These are phyloP conservation scores for Rhizoglyphus robini DNA, from an alignment of 1,140 invertebrate species.

Conservation along the genomic window DNA sequence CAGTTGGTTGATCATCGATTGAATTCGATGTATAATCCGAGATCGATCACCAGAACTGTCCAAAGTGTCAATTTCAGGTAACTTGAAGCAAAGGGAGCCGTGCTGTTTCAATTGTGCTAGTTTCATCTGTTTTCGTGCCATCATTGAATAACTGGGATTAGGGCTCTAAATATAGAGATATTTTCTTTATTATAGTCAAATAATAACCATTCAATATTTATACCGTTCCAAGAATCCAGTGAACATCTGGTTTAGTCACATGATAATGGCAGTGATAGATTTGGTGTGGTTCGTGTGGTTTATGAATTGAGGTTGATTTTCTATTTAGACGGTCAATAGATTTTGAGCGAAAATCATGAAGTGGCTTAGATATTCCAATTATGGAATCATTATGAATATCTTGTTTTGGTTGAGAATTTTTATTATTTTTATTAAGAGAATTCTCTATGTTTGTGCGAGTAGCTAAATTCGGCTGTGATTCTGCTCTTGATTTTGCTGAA, in stretches of 20 bases:
- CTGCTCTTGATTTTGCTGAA: neutral
- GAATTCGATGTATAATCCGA: neutral
- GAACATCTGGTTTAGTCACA: conserved; percentile 7
- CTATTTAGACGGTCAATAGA: neutral
- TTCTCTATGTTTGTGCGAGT: neutral
- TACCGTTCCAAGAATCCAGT: neutral
- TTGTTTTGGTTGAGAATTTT: neutral
- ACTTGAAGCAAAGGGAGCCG: neutral
- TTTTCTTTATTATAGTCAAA: neutral
- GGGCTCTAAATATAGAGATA: neutral
- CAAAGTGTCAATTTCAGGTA: neutral
- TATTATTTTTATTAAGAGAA: neutral
- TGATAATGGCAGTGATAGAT: neutral
- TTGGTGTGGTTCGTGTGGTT: neutral
- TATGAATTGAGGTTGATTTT: neutral
- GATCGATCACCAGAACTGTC: neutral
- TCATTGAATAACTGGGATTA: neutral
- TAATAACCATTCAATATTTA: neutral
- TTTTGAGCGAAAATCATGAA: neutral
- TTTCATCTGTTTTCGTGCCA: neutral
- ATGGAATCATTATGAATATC: neutral
- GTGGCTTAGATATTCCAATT: neutral
- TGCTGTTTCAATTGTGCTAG: conserved; percentile 6
- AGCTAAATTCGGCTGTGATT: neutral
- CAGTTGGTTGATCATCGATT: neutral